Percentiles rank a stretch among this genome's conserved stretches.
Evolutionary conservation across 2,797 vertebrate genomes (phyloP).

Genomic region (Toxotes lorentzi): DNA sequence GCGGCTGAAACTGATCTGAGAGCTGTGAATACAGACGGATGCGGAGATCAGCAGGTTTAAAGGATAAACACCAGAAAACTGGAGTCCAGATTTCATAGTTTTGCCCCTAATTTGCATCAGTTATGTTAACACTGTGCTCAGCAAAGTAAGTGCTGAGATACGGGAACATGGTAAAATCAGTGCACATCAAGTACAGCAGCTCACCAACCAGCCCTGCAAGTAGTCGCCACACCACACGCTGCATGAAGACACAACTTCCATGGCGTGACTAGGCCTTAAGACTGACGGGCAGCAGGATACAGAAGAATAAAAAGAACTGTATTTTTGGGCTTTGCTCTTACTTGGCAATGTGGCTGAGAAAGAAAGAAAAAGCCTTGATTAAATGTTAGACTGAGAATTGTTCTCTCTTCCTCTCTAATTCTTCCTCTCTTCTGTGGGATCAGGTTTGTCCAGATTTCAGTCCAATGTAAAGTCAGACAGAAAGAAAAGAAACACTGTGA

Average conservation of each 20-base stretch:
- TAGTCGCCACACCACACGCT: too few relatives aligned
- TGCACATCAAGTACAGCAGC: background rate
- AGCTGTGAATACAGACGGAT: background rate
- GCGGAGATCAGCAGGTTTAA: background rate
- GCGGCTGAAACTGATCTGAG: background rate
- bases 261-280: background rate
- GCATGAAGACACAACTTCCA: background rate
- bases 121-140: background rate
- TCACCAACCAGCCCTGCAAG: background rate
- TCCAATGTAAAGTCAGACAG: slow-evolving; percentile 11
- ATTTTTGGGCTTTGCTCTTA: background rate
- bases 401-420: background rate
- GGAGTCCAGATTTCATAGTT: too few relatives aligned
- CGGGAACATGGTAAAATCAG: too few relatives aligned
- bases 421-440: slow-evolving; percentile 10
- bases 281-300: background rate
- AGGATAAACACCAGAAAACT: too few relatives aligned
- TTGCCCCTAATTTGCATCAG: background rate
- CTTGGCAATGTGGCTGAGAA: background rate
- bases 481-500: background rate
- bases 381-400: background rate
- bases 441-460: background rate
- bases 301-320: background rate
- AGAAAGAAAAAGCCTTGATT: background rate
- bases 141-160: background rate